Evolutionary conservation across 2,888 invertebrate genomes (phyloP).

Genomic region (Drosophila neutralis): DNA sequence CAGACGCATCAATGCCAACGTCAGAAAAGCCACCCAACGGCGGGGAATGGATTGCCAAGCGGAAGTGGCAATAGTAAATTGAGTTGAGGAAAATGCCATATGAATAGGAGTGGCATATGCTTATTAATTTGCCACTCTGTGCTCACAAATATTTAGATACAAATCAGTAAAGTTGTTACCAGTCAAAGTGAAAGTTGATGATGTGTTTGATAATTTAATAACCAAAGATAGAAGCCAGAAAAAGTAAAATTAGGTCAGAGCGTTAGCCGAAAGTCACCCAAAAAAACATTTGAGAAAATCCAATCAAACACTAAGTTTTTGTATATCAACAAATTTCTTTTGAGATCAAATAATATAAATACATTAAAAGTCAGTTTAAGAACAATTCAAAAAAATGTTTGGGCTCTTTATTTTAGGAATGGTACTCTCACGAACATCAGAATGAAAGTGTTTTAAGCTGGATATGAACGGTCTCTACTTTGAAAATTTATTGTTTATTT

Average conservation of each 20-base stretch:
- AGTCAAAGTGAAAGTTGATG: not conserved
- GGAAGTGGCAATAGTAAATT: conserved; percentile 5
- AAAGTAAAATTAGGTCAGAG: not conserved
- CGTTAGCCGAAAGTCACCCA: fast-evolving
- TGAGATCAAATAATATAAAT: not conserved
- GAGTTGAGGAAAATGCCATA: conserved; percentile 37
- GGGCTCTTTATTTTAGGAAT: not conserved
- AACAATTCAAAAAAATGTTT: not conserved
- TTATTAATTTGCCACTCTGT: conserved; percentile 20
- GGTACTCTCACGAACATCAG: fast-evolving
- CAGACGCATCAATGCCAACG: conserved; percentile 73
- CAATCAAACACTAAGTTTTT: not conserved
- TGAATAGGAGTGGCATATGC: not conserved
- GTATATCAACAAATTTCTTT: not conserved
- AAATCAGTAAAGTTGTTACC: not conserved
- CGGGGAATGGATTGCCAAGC: not conserved
- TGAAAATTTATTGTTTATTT: not conserved
- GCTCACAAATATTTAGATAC: not conserved
- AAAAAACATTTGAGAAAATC: not conserved
- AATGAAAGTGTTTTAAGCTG: not conserved
- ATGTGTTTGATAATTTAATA: not conserved
- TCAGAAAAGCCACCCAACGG: conserved; percentile 45
- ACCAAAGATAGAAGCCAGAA: not conserved
- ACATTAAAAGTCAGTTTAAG: not conserved
- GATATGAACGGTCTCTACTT: not conserved